Base-by-base conservation (phyloP, 2,888 invertebrate species). In the Dromius quadrimaculatus region DNA sequence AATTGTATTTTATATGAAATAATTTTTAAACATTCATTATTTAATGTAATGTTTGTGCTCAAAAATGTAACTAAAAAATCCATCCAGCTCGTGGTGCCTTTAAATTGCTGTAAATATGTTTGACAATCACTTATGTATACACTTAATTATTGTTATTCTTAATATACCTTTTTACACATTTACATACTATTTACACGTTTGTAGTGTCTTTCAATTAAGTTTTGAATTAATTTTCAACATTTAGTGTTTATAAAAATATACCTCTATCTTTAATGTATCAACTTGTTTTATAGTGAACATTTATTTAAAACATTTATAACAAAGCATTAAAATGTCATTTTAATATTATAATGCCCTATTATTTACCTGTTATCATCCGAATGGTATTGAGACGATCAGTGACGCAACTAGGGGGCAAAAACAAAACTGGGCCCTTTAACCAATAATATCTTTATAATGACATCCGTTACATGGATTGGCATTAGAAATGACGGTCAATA, bases 1-100 rank as follows among this genome's bases (percentile, higher is more conserved):
- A 63, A 45, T 63, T 63, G 63, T 63, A 63, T 63, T 63, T 63
- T 66, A 41, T 66, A 59, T 68, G 43, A 66, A 41, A 34, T 50
- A 65, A 65, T 54, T 54, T 54, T 65, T 65, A 63, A 63, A 43
- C 45, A 63, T 63, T 63, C 50, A 64, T 64, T 68, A 68, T 68
- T 54, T 50, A 71, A 38, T 28, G 43, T 68, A 57, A 41, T 59
- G 59, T 59, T 68, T 59, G 59, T 68, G 68, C 68, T 68, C 68
- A 68, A 59, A 68, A 59, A 68, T 68, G 43, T 68, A 68, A 68
- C 59, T 68, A 68, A 68, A 28, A 66, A 68, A 59, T 68, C 68
- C 68, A 68, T 68, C 68, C 68, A 59, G 59, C 59, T 54, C 57
- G 15, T 59, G 68, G 68, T 68, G 68, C 68, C 68, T 68, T 68